Evolutionary conservation across 2,888 invertebrate species (phyloP), one percentile per base, ranked within the genome.

Genomic region (Chrysomela aeneicollis): DNA sequence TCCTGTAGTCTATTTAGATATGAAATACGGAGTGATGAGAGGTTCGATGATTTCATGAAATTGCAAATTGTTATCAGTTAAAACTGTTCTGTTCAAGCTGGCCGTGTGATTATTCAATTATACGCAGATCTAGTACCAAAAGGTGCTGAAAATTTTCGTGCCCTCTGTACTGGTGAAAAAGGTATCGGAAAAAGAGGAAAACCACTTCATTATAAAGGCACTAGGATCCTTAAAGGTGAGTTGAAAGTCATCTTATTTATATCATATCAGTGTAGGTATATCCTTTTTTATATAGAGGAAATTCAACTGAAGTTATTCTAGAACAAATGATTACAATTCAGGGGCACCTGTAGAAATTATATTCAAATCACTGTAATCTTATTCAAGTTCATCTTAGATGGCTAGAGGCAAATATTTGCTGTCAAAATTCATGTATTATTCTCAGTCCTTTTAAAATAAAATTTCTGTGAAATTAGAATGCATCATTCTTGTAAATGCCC

Each of bases 121-220:
- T 92, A 90, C 80, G 90, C 89, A 77, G 89, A 96, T 84, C 83
- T 90, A 59, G 93, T 92, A 65, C 97, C 97, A 21, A 90, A 87
- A 79, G 94, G 96, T 2, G 92, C 90, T 51, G 96, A 97, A 82
- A 97, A 98, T 84, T 97, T 97, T 81, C 86, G 95, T 71, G 90
- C 91, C 1, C 83, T 98, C 0, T 98, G 98, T 79, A 97, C 97
- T 0, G 97, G 97, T 2, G 95, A 97, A 82, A 90, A 87, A 69
- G 95, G 96, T 1, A 78, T 87, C 69, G 93, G 94, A 0, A 76
- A 75, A 18, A 76, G 83, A 73, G 90, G 90, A 2, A 92, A 91
- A 77, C 90, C 90, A 2, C 84, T 98, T 50, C 92, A 93, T 82
- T 98, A 92, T 81, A 94, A 94, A 82, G 93, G 92, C 55, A 86